Conservation (phyloP, 2,797 vertebrate species). For the Lophius americanus region DNA sequence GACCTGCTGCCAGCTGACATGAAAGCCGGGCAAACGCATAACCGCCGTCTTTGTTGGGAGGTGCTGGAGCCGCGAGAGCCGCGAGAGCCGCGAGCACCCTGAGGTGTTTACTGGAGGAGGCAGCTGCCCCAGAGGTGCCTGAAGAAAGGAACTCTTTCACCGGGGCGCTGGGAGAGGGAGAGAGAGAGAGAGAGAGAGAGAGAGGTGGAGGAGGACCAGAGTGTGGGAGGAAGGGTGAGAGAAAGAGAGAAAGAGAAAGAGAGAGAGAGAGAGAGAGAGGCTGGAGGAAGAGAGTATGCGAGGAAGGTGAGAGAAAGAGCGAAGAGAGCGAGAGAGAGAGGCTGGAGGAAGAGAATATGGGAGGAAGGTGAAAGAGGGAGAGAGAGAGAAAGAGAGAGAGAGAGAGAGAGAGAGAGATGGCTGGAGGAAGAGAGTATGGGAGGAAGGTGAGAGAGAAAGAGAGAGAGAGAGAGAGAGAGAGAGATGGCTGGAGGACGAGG, state of each 20-base stretch:
- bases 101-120: slow-evolving; percentile 65
- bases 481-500: too few species aligned
- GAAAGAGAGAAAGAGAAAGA: background rate
- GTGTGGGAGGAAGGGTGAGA: background rate
- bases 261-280: background rate
- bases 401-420: too few species aligned
- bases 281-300: too few species aligned
- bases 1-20: slow-evolving; percentile 46
- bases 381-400: too few species aligned
- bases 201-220: background rate
- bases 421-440: too few species aligned
- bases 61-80: slow-evolving; percentile 37
- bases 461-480: too few species aligned
- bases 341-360: too few species aligned
- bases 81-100: slow-evolving; percentile 49
- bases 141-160: slow-evolving; percentile 70
- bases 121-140: slow-evolving; percentile 40
- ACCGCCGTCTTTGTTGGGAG: slow-evolving; percentile 65
- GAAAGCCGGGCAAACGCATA: slow-evolving; percentile 51
- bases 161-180: background rate
- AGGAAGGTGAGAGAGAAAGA: too few species aligned
- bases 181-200: background rate
- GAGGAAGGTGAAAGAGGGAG: too few species aligned
- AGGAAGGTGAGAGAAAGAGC: too few species aligned
- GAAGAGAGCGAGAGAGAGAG: too few species aligned